These are phyloP conservation scores for Columba livia DNA, from an alignment of 2,113 vertebrate species.

Conservation along the genomic window DNA sequence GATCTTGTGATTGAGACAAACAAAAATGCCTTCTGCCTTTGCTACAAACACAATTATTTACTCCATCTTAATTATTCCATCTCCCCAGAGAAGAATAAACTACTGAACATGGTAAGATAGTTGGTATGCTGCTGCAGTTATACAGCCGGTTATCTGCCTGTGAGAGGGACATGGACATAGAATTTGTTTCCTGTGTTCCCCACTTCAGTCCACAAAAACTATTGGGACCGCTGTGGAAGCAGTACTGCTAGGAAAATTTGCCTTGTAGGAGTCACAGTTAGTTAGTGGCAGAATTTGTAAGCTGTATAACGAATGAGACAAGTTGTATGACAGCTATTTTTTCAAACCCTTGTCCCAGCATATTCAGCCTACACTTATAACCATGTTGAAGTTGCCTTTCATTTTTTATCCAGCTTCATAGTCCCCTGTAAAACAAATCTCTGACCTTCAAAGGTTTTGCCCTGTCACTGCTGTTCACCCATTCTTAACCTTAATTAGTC, in stretches of 20 bases:
- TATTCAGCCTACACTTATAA: background rate
- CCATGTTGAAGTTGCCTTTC: background rate
- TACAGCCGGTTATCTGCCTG: background rate
- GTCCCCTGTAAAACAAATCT: background rate
- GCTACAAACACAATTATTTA: background rate
- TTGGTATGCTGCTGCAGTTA: background rate
- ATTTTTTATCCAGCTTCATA: background rate
- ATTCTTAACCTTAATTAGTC: background rate
- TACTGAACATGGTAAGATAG: background rate
- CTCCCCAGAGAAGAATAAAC: background rate
- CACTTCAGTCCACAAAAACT: background rate
- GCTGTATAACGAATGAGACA: background rate
- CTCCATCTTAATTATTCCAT: background rate
- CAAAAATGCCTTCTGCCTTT: background rate
- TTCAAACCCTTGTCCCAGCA: background rate
- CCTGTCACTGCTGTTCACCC: background rate
- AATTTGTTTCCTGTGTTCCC: background rate
- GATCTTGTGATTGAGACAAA: background rate
- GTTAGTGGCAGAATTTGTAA: background rate
- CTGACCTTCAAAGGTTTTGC: background rate
- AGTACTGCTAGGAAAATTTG: background rate
- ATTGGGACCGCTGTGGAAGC: background rate
- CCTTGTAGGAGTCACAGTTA: background rate
- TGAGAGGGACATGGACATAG: background rate
- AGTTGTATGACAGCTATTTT: background rate